These are phyloP conservation scores for Mimumesa dahlbomi DNA, from an alignment of 2,888 invertebrate genomes.

Conservation along the genomic window DNA sequence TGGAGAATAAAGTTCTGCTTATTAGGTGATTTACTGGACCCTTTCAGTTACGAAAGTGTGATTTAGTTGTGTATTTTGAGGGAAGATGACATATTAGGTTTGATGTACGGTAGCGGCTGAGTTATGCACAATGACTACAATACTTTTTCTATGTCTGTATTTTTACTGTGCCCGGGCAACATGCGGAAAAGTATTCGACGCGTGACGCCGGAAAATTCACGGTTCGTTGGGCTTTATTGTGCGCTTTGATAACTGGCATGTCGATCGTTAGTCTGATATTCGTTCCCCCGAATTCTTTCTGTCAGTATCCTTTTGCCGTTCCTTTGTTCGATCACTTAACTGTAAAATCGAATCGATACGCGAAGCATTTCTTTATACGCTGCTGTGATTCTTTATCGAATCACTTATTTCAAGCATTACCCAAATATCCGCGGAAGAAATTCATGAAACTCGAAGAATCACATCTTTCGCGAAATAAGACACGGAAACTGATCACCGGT, in stretches of 20 bases:
- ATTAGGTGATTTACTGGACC: no score
- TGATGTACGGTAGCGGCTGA: neutral
- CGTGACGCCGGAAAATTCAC: slow-evolving; percentile 57
- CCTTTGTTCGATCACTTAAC: slow-evolving; percentile 39
- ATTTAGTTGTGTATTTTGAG: slow-evolving; percentile 38
- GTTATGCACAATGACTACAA: slow-evolving; percentile 7
- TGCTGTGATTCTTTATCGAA: neutral
- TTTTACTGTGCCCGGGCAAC: slow-evolving; percentile 7
- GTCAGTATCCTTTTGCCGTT: slow-evolving; percentile 34
- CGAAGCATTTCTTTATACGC: slow-evolving; percentile 10
- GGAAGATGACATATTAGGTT: slow-evolving; percentile 13
- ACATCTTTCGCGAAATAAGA: no score
- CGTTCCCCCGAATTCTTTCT: slow-evolving; percentile 43
- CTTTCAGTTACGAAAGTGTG: no score
- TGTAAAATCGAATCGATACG: slow-evolving; percentile 40
- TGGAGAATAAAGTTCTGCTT: no score
- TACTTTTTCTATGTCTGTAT: slow-evolving; percentile 20
- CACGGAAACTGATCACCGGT: no score
- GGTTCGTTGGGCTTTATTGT: slow-evolving; percentile 56
- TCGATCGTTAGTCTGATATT: slow-evolving; percentile 46
- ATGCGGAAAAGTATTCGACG: slow-evolving; percentile 44
- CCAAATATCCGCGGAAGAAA: no score
- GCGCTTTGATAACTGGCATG: slow-evolving; percentile 54
- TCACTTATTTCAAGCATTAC: neutral
- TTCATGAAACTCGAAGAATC: no score